Evolutionary conservation across 2,888 invertebrate genomes (phyloP).

Genomic region (Falcaria lacertinaria): DNA sequence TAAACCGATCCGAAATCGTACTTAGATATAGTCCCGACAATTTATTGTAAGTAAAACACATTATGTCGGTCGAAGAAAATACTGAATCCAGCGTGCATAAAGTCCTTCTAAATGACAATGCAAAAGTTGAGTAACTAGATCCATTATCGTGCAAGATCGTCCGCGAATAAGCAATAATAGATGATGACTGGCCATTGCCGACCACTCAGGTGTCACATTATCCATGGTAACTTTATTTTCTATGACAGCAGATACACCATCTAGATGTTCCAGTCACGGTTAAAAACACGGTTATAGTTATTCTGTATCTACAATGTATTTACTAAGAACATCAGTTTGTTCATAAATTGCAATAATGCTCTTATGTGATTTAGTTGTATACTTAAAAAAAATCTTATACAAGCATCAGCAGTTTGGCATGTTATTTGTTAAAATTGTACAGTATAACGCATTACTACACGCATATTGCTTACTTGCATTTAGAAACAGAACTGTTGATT

Average conservation of each 20-base stretch:
- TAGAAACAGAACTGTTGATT: no score
- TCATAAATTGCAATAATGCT: no score
- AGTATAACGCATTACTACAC: no score
- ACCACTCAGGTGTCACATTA: constrained; percentile 41
- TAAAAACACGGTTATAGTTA: constrained; percentile 1
- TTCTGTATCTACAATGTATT: background rate
- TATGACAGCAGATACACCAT: constrained; percentile 31
- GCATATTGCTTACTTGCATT: no score
- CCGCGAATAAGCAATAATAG: constrained; percentile 45
- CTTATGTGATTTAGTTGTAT: no score
- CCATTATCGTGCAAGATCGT: constrained; percentile 33
- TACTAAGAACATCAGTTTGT: background rate
- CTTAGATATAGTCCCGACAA: constrained; percentile 25
- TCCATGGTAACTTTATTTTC: constrained; percentile 42
- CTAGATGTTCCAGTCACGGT: constrained; percentile 6
- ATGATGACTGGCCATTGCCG: constrained; percentile 44
- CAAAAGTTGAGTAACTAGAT: constrained; percentile 27
- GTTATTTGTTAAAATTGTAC: no score
- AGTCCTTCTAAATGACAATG: constrained; percentile 34
- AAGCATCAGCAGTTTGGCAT: no score
- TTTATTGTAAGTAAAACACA: constrained; percentile 28
- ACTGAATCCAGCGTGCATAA: constrained; percentile 8
- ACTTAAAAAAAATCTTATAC: no score
- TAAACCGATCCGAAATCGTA: constrained; percentile 46
- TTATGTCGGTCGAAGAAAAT: constrained; percentile 11